Evolutionary conservation across 64 coral and sea anemone species (phyloP), one percentile per base, ranked within the genome.

Genomic region (Pachyseris speciosa): DNA sequence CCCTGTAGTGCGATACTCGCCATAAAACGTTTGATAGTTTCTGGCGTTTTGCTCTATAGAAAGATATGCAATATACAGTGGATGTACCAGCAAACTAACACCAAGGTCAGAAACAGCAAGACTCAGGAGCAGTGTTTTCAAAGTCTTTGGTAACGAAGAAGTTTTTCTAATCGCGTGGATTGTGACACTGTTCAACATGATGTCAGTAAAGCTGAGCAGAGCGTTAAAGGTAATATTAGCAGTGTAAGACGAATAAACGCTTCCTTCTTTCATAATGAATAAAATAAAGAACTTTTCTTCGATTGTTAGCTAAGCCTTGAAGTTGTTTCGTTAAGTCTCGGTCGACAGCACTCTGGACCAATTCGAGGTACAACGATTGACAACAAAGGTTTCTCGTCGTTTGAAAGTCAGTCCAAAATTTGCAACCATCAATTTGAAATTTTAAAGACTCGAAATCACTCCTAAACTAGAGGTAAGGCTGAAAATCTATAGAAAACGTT

Each of bases 101-200:
- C 69, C 69, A 0, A 73, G 36, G 42, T 73, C 69, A 43, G 69
- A 45, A 27, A 73, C 69, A 41, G 69, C 69, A 24, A 73, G 22
- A 73, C 38, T 41, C 19, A 78, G 43, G 3, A 57, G 16, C 16
- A 55, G 36, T 57, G 47, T 51, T 57, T 57, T 78, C 15, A 78
- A 36, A 19, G 45, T 26, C 29, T 57, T 78, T 34, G 48, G 48
- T 8, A 78, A 36, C 27, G 74, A 55, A 11, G 74, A 29, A 32
- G 47, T 57, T 57, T 53, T 78, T 29, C 15, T 78, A 5, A 55
- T 52, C 25, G 74, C 74, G 26, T 78, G 48, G 16, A 78, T 78
- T 8, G 75, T 58, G 1, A 78, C 2, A 36, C 26, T 78, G 48
- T 78, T 78, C 47, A 78, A 57, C 29, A 20, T 19, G 19, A 78